Evolutionary conservation across 2,797 vertebrate species (phyloP), one percentile per base, ranked within the genome.

Genomic region (Eutrigla gurnardus): DNA sequence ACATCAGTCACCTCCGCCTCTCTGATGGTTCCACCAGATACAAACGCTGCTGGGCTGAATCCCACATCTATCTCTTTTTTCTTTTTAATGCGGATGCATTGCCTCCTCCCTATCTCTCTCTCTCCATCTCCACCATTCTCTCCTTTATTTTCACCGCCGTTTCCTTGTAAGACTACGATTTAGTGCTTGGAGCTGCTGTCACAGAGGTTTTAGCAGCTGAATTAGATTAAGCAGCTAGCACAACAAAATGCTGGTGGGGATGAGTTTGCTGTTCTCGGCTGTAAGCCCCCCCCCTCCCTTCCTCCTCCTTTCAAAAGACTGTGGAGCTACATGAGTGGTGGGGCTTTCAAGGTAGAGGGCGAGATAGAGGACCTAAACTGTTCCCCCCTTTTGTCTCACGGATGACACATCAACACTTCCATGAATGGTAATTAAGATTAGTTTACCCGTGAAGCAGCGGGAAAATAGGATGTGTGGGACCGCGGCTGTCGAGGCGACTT

Each of bases 231-330:
- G 83, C 72, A 60, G 76, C 25, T 25, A 87, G 87, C 86, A 90
- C 88, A 91, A 90, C 90, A 91, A 92, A 25, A 91, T 77, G 86
- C 88, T 89, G 78, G 80, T 89, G 78, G 87, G 86, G 84, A 91
- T 92, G 90, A 92, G 85, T 88, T 87, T 83, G 88, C 80, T 91
- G 89, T 89, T 91, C 82, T 87, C 74, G 35, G 65, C 76, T 77
- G 77, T 88, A 90, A 90, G 86, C 87, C 86, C 77, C 65, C 73
- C 73, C 73, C 73, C 74, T 87, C 69, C 25, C 25, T 25, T 25
- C 25, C 25, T 25, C 25, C 25, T 25, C 25, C 25, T 25, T 25
- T 25, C 25, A 25, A 84, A 90, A 90, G 75, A 86, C 76, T 40
- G 37, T 4, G 14, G 60, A 74, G 77, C 87, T 81, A 73, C 63